Conservation (phyloP, 2,888 invertebrate genomes). For the Subacronicta megacephala region DNA sequence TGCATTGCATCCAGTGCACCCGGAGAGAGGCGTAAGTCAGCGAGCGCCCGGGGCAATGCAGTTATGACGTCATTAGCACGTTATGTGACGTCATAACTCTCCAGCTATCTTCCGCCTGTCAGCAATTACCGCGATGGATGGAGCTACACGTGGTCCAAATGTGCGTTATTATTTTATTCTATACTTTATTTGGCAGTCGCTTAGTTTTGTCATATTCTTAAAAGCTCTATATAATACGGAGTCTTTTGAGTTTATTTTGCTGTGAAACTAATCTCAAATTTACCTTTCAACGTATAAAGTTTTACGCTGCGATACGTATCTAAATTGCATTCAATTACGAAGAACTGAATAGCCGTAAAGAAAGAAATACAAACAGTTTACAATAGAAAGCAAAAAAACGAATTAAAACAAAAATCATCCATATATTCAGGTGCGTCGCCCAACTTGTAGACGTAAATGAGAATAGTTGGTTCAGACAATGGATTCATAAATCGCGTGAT, state of each 20-base stretch:
- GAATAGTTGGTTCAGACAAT: constrained; percentile 79
- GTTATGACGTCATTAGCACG: constrained; percentile 88
- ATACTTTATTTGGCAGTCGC: constrained; percentile 57
- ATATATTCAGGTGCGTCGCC: constrained; percentile 63
- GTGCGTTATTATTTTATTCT: constrained; percentile 72
- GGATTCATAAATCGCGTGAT: constrained; percentile 82
- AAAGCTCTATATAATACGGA: constrained; percentile 31
- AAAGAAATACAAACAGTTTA: constrained; percentile 44
- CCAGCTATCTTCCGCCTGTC: constrained; percentile 85
- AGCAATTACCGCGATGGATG: constrained; percentile 84
- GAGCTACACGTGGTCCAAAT: constrained; percentile 77
- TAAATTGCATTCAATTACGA: constrained; percentile 46
- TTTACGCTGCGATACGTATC: constrained; percentile 39
- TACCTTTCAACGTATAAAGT: constrained; percentile 20
- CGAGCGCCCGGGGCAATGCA: constrained; percentile 79
- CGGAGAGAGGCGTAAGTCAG: constrained; percentile 71
- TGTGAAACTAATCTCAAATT: constrained; percentile 4
- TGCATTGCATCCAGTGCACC: constrained; percentile 75
- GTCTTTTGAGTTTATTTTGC: constrained; percentile 9
- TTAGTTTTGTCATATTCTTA: constrained; percentile 43
- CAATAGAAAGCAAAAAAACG: constrained; percentile 50
- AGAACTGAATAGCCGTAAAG: constrained; percentile 35
- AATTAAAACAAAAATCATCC: constrained; percentile 63
- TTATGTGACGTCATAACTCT: constrained; percentile 86
- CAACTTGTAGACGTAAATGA: constrained; percentile 76